Evolutionary conservation across 2,888 invertebrate genomes (phyloP).

Genomic region (Eupeodes luniger): DNA sequence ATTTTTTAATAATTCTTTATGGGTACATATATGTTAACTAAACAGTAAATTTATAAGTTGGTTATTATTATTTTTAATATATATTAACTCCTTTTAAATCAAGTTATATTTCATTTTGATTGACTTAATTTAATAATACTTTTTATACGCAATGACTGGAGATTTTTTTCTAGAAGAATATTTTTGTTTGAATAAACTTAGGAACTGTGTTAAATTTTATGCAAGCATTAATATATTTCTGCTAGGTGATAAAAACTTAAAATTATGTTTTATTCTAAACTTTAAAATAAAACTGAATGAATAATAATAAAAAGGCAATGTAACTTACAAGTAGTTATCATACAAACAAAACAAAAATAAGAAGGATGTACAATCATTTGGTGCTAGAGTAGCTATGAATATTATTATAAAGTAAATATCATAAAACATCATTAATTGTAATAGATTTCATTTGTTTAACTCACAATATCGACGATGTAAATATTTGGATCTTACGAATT

Average conservation of each 20-base stretch:
- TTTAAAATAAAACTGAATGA: neutral
- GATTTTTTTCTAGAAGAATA: conserved; percentile 69
- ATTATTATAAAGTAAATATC: neutral
- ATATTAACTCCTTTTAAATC: conserved; percentile 50
- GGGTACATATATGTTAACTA: conserved; percentile 17
- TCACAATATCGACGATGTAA: neutral
- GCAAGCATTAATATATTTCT: conserved; percentile 48
- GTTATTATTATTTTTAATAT: conserved; percentile 41
- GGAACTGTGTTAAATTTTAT: conserved; percentile 48
- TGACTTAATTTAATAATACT: conserved; percentile 45
- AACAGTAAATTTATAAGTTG: conserved; percentile 13
- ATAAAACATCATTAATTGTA: neutral
- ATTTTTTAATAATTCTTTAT: neutral
- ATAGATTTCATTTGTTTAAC: neutral
- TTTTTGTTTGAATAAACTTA: conserved; percentile 11
- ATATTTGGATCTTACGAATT: neutral
- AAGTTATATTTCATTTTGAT: conserved; percentile 45
- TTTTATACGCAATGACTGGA: conserved; percentile 75
- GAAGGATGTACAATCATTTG: conserved; percentile 31
- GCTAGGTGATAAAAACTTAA: conserved; percentile 44
- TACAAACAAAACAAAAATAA: neutral
- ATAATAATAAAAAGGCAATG: conserved; percentile 14
- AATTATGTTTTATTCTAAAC: neutral
- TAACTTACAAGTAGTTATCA: neutral
- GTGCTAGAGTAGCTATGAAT: conserved; percentile 37